Evolutionary conservation across 2,888 invertebrate species (phyloP).

Genomic region (Darwinula stevensoni): DNA sequence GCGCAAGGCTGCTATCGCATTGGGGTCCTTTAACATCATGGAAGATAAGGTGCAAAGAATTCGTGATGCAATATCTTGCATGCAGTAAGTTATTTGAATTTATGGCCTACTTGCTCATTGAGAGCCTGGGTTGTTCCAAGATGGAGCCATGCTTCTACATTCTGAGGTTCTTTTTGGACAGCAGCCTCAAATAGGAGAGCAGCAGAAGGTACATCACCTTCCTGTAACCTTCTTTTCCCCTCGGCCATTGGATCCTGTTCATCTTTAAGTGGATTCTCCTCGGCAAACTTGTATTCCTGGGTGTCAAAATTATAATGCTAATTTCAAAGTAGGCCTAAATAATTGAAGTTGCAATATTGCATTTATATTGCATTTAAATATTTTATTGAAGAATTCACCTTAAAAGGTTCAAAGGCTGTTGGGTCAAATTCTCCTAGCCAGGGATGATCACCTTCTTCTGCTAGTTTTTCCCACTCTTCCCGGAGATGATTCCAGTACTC

Average conservation of each 20-base stretch:
- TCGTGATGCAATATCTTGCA: too few species aligned
- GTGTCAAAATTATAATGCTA: too few species aligned
- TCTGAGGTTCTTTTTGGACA: constrained; percentile 44
- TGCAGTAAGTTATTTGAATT: constrained; percentile 9
- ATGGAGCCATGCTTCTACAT: constrained; percentile 54
- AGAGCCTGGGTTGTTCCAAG: constrained; percentile 81
- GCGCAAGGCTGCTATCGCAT: constrained; percentile 68
- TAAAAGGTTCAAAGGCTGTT: too few species aligned
- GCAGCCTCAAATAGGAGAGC: constrained; percentile 90
- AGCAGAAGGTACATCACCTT: constrained; percentile 79
- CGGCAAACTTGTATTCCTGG: constrained; percentile 48
- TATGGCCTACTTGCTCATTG: constrained; percentile 45
- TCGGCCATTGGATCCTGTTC: constrained; percentile 47
- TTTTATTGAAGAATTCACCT: too few species aligned
- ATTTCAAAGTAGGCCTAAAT: too few species aligned
- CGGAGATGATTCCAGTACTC: too few species aligned
- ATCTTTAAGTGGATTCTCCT: constrained; percentile 57
- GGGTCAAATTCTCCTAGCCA: too few species aligned
- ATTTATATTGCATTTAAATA: too few species aligned
- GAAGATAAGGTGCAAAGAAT: too few species aligned
- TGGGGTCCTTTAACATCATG: constrained; percentile 52
- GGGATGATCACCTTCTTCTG: too few species aligned
- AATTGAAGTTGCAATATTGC: too few species aligned
- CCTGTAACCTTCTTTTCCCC: constrained; percentile 47
- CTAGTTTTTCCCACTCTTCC: too few species aligned